Conservation (phyloP, 2,797 vertebrate species). For the Avahi laniger region DNA sequence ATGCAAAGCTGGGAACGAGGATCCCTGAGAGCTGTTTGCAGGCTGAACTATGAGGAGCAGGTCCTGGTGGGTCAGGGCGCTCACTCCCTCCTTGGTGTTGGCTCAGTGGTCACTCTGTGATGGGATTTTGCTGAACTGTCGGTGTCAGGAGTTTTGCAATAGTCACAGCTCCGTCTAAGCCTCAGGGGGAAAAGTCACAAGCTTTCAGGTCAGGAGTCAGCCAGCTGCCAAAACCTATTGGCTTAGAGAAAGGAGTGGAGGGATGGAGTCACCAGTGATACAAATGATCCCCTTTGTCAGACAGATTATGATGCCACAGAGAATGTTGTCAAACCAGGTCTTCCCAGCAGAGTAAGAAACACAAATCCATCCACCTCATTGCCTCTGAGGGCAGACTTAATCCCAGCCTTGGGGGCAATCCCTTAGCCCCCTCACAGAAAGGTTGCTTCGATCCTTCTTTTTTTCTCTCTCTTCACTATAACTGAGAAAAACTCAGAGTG, state of each 20-base stretch:
- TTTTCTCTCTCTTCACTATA: background rate
- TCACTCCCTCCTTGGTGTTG: background rate
- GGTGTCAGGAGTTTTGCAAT: background rate
- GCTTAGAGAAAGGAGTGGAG: background rate
- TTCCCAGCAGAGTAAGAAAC: background rate
- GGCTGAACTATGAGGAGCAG: background rate
- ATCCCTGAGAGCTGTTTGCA: background rate
- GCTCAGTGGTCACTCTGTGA: background rate
- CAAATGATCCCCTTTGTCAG: background rate
- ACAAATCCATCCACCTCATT: background rate
- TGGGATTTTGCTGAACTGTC: background rate
- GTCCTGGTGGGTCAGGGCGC: rapidly evolving
- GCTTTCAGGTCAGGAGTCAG: slow-evolving; percentile 27
- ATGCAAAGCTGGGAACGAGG: background rate
- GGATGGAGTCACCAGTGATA: background rate
- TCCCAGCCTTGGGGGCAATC: rapidly evolving
- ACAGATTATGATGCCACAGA: background rate
- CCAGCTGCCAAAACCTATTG: background rate
- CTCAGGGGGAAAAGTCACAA: background rate
- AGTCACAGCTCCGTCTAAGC: background rate
- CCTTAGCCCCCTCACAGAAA: background rate
- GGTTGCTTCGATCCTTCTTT: background rate
- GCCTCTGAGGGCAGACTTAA: too few relatives aligned
- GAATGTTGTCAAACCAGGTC: background rate
- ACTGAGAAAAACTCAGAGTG: background rate